Evolutionary conservation across 2,888 invertebrate species (phyloP).

Genomic region (Dastarcus helophoroides): DNA sequence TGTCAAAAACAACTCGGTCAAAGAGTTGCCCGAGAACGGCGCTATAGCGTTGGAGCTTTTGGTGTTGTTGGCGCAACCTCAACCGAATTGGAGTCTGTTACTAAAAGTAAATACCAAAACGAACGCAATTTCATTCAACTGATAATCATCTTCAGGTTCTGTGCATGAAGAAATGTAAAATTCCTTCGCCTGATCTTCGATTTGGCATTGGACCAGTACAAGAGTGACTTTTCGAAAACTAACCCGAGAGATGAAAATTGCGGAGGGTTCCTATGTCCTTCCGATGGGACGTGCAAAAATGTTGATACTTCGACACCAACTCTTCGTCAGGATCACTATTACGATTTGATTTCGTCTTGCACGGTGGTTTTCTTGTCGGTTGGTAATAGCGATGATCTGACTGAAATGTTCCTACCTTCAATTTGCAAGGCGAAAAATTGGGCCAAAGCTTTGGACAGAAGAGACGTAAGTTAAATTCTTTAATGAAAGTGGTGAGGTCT

Average conservation of each 20-base stretch:
- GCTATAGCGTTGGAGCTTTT: slow-evolving; percentile 58
- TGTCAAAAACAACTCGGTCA: slow-evolving; percentile 31
- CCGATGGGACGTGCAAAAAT: slow-evolving; percentile 43
- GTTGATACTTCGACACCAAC: slow-evolving; percentile 19
- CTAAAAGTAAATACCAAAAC: too few relatives aligned
- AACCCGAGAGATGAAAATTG: slow-evolving; percentile 36
- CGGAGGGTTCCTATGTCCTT: slow-evolving; percentile 59
- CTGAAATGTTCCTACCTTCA: slow-evolving; percentile 50
- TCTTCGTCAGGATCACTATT: slow-evolving; percentile 27
- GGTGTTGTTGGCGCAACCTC: slow-evolving; percentile 63
- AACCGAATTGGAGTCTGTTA: slow-evolving; percentile 64
- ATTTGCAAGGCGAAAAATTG: slow-evolving; percentile 48
- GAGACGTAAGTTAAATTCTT: slow-evolving; percentile 45
- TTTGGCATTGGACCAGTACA: slow-evolving; percentile 40
- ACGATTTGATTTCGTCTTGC: slow-evolving; percentile 50
- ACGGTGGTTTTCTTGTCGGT: slow-evolving; percentile 51
- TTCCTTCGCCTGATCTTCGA: slow-evolving; percentile 48
- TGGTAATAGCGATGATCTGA: slow-evolving; percentile 52
- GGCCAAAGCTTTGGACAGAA: slow-evolving; percentile 62
- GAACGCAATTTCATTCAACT: background rate
- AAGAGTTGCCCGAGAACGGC: slow-evolving; percentile 42
- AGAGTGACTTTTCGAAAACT: slow-evolving; percentile 19
- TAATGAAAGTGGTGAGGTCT: too few relatives aligned
- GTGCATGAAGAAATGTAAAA: slow-evolving; percentile 57
- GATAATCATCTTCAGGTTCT: slow-evolving; percentile 43